Evolutionary conservation across 2,797 vertebrate species (phyloP).

Genomic region (Centropyge bicolor): DNA sequence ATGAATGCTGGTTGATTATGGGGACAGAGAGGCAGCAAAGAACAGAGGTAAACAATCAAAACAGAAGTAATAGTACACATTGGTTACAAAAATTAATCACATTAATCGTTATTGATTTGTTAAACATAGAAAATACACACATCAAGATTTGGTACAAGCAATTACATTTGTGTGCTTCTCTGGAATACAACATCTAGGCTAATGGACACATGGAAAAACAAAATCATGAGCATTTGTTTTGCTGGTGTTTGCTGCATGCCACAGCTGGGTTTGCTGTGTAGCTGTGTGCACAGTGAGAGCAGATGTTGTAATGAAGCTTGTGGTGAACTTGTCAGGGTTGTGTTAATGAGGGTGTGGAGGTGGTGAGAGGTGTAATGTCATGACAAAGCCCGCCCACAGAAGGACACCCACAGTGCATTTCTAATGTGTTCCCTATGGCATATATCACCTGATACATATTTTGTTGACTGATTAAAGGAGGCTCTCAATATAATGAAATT

Average conservation of each 20-base stretch:
- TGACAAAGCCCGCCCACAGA: slow-evolving; percentile 16
- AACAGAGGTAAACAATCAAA: background rate
- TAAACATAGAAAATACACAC: background rate
- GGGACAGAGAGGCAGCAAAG: background rate
- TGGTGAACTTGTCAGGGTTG: slow-evolving; percentile 28
- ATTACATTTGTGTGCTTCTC: slow-evolving; percentile 2
- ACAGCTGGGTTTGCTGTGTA: background rate
- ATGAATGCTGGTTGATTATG: slow-evolving; percentile 19
- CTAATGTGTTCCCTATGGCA: slow-evolving; percentile 6
- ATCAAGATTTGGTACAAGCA: background rate
- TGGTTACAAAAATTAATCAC: background rate
- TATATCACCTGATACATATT: slow-evolving; percentile 8
- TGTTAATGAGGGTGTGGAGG: slow-evolving; percentile 38
- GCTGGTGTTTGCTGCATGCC: background rate
- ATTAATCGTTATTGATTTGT: background rate
- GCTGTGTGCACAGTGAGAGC: slow-evolving; percentile 15
- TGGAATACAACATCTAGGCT: background rate
- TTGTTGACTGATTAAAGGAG: slow-evolving; percentile 17
- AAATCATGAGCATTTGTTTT: background rate
- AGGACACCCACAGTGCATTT: slow-evolving; percentile 10
- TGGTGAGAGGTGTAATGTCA: slow-evolving; percentile 11
- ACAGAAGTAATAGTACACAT: background rate
- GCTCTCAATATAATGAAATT: background rate
- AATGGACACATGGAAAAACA: slow-evolving; percentile 10
- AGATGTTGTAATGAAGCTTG: slow-evolving; percentile 34